Evolutionary conservation across 2,113 vertebrate genomes (phyloP).

Genomic region (Marmota flaviventris): DNA sequence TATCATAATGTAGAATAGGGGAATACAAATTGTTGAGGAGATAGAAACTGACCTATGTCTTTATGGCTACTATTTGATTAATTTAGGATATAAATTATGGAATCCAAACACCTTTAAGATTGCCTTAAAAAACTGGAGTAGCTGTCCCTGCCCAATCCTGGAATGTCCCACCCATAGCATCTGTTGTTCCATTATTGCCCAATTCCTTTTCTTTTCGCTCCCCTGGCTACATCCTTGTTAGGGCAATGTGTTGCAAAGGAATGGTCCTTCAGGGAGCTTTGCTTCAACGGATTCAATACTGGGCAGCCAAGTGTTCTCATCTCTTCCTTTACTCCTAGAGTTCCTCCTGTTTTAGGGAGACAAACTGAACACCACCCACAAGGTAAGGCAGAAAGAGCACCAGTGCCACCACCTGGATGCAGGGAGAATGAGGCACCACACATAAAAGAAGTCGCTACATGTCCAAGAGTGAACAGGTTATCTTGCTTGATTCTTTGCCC

Average conservation of each 20-base stretch:
- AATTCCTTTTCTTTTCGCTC: neutral
- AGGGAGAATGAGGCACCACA: conserved; percentile 69
- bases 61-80: neutral
- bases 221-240: neutral
- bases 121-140: neutral
- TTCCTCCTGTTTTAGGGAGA: conserved; percentile 38
- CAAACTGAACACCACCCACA: conserved; percentile 8
- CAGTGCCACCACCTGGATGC: conserved; percentile 83
- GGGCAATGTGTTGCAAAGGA: neutral
- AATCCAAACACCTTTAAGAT: conserved; percentile 3
- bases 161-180: neutral
- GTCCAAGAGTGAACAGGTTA: neutral
- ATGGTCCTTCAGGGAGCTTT: conserved; percentile 2
- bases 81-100: neutral
- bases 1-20: neutral
- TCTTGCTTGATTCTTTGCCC: neutral
- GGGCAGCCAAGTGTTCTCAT: neutral
- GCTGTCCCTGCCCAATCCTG: neutral
- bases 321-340: conserved; percentile 4
- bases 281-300: neutral
- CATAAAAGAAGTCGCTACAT: neutral
- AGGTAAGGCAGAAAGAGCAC: conserved; percentile 78
- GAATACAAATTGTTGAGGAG: neutral
- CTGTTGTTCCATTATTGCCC: neutral
- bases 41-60: neutral